A percentile compares a stretch with the other conserved stretches of the same genome.
Conservation (phyloP, 2,797 vertebrate species). For the Sebastes matsubarae region DNA sequence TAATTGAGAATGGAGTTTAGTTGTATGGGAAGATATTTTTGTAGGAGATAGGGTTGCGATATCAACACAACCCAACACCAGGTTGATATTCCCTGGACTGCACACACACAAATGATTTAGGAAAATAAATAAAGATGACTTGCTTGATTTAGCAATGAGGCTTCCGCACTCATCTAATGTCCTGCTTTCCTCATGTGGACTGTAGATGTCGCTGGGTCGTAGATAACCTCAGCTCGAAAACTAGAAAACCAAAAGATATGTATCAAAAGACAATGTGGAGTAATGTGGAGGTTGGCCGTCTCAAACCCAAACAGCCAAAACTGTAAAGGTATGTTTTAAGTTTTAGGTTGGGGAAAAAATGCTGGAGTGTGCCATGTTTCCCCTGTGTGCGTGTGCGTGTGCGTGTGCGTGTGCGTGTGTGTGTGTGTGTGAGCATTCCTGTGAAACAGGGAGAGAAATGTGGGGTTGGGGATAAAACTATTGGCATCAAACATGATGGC, state of each 20-base stretch:
- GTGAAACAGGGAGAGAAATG: not conserved
- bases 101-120: not conserved
- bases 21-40: no score
- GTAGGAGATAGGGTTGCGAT: no score
- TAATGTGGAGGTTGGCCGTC: not conserved
- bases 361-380: slow-evolving; percentile 3
- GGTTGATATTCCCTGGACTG: not conserved
- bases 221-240: no score
- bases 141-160: not conserved
- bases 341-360: not conserved
- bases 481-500: not conserved
- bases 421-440: not conserved
- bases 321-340: not conserved
- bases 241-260: not conserved
- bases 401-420: not conserved
- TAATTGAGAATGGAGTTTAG: no score
- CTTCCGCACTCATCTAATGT: not conserved
- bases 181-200: not conserved
- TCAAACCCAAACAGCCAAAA: not conserved
- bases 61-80: not conserved
- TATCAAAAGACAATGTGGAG: not conserved
- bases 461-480: not conserved
- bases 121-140: not conserved
- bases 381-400: not conserved
- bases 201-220: not conserved